Evolutionary conservation across 2,113 vertebrate genomes (phyloP).

Genomic region (Agapornis roseicollis): DNA sequence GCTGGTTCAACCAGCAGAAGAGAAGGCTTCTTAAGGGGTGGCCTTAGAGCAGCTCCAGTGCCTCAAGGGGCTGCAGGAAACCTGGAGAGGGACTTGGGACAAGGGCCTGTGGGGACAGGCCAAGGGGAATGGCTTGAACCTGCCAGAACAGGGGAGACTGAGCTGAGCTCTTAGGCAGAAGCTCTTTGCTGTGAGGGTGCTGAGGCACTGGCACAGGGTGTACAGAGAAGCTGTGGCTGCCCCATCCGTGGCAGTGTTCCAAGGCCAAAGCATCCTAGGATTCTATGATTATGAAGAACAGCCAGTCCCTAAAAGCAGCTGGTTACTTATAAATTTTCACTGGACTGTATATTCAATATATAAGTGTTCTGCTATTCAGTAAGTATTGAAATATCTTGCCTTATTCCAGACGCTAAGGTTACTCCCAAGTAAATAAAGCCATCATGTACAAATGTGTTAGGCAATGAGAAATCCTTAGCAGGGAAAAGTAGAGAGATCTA

Average conservation of each 20-base stretch:
- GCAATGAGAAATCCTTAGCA: background rate
- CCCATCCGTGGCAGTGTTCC: background rate
- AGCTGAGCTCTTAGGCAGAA: no score
- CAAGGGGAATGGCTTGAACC: no score
- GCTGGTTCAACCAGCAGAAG: background rate
- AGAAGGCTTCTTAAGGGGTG: background rate
- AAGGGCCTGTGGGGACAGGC: no score
- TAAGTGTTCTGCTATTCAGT: background rate
- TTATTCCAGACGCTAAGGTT: background rate
- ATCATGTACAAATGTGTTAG: background rate
- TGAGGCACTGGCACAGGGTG: no score
- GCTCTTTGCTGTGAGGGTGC: background rate
- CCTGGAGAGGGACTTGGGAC: no score
- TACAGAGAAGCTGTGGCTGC: background rate
- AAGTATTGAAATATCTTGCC: background rate
- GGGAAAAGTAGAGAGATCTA: rapidly evolving
- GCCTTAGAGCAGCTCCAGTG: no score
- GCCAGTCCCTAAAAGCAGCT: background rate
- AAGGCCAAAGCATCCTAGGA: background rate
- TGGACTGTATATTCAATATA: no score
- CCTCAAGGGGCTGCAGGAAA: background rate
- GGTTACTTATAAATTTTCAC: background rate
- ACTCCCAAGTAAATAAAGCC: background rate
- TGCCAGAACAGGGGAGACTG: no score
- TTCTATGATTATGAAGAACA: background rate